phyloP scores from a whole-genome alignment of 2,113 vertebrate genomes.

The Irena cyanogastra region DNA sequence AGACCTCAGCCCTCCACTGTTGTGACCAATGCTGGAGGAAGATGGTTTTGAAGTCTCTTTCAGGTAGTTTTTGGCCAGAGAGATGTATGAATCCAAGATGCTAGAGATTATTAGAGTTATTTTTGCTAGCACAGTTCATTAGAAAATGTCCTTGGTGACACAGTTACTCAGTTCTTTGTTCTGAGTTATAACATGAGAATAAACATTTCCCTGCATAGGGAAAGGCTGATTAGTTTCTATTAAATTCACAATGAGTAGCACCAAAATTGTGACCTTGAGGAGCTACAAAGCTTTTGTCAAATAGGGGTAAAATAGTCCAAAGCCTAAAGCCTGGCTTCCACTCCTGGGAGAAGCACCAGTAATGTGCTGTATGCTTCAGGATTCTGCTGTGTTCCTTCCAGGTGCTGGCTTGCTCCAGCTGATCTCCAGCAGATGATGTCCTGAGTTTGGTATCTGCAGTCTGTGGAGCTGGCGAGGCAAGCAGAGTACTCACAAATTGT shows the following conservation, averaged over 20 bases:
- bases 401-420: background rate
- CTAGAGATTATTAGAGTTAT: background rate
- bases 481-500: background rate
- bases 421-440: background rate
- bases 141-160: background rate
- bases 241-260: background rate
- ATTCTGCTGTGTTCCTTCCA: background rate
- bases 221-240: background rate
- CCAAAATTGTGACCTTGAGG: background rate
- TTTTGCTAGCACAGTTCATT: background rate
- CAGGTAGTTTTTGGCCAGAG: background rate
- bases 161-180: background rate
- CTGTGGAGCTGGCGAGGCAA: background rate
- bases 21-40: background rate
- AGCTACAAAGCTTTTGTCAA: background rate
- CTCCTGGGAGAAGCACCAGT: background rate
- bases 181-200: background rate
- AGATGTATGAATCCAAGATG: background rate
- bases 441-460: background rate
- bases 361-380: background rate
- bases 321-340: background rate
- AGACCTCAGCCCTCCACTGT: background rate
- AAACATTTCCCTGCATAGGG: background rate
- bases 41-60: background rate
- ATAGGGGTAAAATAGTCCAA: background rate